Evolutionary conservation across 2,888 invertebrate genomes (phyloP), one percentile per base, ranked within the genome.

Genomic region (Rhimphoctona megacephalus): DNA sequence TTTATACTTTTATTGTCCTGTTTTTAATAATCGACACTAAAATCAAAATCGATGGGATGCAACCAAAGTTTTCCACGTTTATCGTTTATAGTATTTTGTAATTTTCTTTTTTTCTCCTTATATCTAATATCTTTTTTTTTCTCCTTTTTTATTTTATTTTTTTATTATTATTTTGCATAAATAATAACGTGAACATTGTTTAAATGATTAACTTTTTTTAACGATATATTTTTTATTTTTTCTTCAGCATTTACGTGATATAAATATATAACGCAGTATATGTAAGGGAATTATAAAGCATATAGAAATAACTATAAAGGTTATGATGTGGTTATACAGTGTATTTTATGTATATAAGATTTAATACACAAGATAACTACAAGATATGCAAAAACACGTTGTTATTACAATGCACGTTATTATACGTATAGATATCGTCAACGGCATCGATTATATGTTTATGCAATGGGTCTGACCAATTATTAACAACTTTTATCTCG

Each of bases 401-500:
- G 61, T 61, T 30, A 61, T 66, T 66, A n/a, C 61, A n/a, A 52
- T 22, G 43, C 43, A 70, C 43, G 19, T 61, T 14, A 61, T 30
- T 57, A 73, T 67, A 64, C 43, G n/a, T 49, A 52, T 69, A 17
- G 43, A 36, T 46, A 57, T 25, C 54, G 43, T 72, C 52, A 64
- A 70, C 52, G 25, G 39, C 78, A 30, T 33, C 73, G 39, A 39
- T 39, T 9, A 39, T 9, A 9, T 39, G 39, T 9, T 83, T 83
- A 49, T 73, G 73, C 79, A 83, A 83, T 74, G 67, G 61, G 49
- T 14, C 6, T 25, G 8, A 36, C 25, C 67, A 49, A 84, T 84
- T 80, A 84, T 84, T 61, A 61, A 69, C 69, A 49, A 69, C 67
- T 84, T 84, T 80, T 69, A 33, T 43, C 61, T 46, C 8, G 67